Conservation (phyloP, 92 coral and sea anemone species). For the Pocillopora grandis region DNA sequence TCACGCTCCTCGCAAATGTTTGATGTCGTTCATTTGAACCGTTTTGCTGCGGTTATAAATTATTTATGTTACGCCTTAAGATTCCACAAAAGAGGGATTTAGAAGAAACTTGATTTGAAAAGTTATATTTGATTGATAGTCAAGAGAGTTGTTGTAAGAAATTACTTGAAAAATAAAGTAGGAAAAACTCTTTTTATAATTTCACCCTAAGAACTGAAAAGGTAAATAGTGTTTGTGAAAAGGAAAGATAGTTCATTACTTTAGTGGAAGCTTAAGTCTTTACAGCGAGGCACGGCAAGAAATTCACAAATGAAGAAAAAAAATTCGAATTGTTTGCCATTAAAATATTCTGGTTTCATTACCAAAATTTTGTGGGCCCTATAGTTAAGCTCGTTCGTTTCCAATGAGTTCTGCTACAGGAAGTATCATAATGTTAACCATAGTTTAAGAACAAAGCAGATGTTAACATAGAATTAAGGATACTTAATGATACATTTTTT, state of each 20-base stretch:
- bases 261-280: not conserved
- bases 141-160: not conserved
- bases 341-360: too few species aligned
- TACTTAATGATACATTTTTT: not conserved
- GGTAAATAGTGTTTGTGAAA: not conserved
- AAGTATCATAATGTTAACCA: not conserved
- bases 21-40: conserved; percentile 1
- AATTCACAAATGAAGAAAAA: not conserved
- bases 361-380: not conserved
- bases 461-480: not conserved
- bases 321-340: too few species aligned
- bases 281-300: not conserved
- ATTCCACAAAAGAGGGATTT: too few species aligned
- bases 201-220: not conserved
- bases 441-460: not conserved
- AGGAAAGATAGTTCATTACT: not conserved
- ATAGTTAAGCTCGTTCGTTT: not conserved
- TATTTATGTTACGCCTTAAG: too few species aligned
- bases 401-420: not conserved
- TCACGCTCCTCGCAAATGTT: not conserved
- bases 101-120: too few species aligned
- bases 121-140: not conserved
- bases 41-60: not conserved
- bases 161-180: not conserved
- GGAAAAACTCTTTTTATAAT: not conserved